Evolutionary conservation across 2,888 invertebrate species (phyloP).

Genomic region (Eumacrocentrus americanus): DNA sequence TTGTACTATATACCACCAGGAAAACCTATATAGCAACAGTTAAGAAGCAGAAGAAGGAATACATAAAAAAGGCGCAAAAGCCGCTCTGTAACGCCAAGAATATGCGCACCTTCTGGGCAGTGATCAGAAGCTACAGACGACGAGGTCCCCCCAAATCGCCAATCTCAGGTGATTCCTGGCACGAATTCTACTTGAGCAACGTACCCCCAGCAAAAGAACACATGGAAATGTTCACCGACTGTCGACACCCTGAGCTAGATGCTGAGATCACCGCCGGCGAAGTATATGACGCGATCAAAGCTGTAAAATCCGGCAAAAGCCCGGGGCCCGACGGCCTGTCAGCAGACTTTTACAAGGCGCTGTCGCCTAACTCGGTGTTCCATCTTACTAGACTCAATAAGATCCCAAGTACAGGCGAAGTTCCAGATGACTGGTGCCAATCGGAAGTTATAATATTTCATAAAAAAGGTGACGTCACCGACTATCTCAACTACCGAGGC

Average conservation of each 20-base stretch:
- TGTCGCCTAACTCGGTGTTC: slow-evolving; percentile 12
- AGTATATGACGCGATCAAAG: background rate
- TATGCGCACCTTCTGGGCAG: background rate
- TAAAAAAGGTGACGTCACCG: slow-evolving; percentile 40
- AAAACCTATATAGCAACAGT: background rate
- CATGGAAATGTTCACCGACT: background rate
- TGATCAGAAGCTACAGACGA: background rate
- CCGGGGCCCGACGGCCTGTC: slow-evolving; percentile 35
- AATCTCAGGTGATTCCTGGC: background rate
- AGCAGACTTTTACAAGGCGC: slow-evolving; percentile 26
- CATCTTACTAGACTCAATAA: slow-evolving; percentile 26
- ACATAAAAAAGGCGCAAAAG: background rate
- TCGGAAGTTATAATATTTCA: slow-evolving; percentile 39
- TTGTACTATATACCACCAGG: background rate
- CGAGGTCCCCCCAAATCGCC: background rate
- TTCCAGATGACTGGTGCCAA: slow-evolving; percentile 31
- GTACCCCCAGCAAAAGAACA: background rate
- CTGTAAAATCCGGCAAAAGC: slow-evolving; percentile 29
- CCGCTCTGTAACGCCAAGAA: background rate
- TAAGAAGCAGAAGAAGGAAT: background rate
- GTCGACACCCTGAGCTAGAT: background rate
- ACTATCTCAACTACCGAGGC: slow-evolving; percentile 42
- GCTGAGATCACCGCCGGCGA: background rate
- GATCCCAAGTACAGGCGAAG: slow-evolving; percentile 16
- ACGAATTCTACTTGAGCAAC: background rate